phyloP scores from a whole-genome alignment of 2,113 vertebrate genomes.

The Saimiri boliviensis region DNA sequence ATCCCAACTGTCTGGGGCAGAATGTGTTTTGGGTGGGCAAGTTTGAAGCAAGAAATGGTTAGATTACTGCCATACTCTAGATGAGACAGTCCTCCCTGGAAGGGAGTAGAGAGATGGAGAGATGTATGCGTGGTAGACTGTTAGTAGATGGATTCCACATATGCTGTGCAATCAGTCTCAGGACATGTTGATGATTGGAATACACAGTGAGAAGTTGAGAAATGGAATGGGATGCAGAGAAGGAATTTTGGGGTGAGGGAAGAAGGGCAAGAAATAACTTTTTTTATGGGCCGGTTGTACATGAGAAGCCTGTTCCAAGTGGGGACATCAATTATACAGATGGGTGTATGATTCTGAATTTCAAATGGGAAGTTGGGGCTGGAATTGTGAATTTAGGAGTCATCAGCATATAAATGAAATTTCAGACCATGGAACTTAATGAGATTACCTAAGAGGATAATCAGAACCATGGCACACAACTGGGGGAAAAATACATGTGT shows the following conservation, averaged over 20 bases:
- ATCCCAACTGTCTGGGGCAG: background rate
- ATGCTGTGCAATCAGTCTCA: background rate
- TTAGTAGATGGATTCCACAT: background rate
- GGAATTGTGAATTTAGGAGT: background rate
- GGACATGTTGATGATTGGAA: background rate
- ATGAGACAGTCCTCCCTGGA: background rate
- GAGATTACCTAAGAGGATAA: background rate
- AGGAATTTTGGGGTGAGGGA: background rate
- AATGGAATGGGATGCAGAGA: background rate
- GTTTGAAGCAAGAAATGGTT: background rate
- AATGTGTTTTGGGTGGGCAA: background rate
- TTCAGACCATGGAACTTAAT: background rate
- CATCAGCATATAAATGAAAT: background rate
- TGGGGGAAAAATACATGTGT: too few species aligned
- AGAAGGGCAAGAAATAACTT: background rate
- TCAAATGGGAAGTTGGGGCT: background rate
- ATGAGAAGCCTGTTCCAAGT: background rate
- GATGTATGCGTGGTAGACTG: background rate
- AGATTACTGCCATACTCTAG: background rate
- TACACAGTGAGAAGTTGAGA: background rate
- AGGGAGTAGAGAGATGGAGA: background rate
- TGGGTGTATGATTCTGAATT: background rate
- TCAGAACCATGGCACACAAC: background rate
- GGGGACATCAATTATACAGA: background rate
- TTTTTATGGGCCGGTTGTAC: background rate